Evolutionary conservation across 2,113 vertebrate genomes (phyloP), one percentile per base, ranked within the genome.

Genomic region (Leptobrachium ailaonicum): DNA sequence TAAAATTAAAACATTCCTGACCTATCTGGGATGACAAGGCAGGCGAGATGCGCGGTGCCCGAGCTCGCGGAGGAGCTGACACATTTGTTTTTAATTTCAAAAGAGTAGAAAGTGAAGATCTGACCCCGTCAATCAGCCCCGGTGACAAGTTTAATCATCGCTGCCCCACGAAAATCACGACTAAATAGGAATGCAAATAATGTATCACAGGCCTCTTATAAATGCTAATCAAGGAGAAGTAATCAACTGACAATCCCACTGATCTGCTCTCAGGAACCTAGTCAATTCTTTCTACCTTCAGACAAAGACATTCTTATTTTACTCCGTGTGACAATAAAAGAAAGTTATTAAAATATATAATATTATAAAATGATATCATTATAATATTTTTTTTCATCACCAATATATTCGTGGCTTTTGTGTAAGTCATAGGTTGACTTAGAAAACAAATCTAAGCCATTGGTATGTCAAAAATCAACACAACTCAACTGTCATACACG

Each of bases 171-270:
- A 94, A 98, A 80, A 97, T 99, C 95, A 95, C 88, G 87, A 95
- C 96, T 98, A 98, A 98, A 98, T 99, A 96, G 96, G 95, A 98
- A 98, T 98, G 96, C 96, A 98, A 98, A 99, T 98, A 98, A 95
- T 95, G 93, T 95, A 97, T 95, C 93, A 89, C 89, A 92, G 92
- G 93, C 94, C 95, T 97, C 96, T 97, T 98, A 98, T 96, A 98
- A 96, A 98, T 98, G 96, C 94, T 98, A 98, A 99, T 99, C 96
- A 99, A 97, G 96, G 92, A 88, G 93, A 93, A 95, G 94, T 97
- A 98, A 98, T 99, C 96, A 97, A 95, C 92, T 96, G 96, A 96
- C 96, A 97, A 96, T 95, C 95, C 94, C 92, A 92, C 94, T 93
- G 96, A 95, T 96, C 94, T 92, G 90, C 89, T 94, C 88, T 90